Evolutionary conservation across 2,797 vertebrate genomes (phyloP).

Genomic region (Myotis planiceps): DNA sequence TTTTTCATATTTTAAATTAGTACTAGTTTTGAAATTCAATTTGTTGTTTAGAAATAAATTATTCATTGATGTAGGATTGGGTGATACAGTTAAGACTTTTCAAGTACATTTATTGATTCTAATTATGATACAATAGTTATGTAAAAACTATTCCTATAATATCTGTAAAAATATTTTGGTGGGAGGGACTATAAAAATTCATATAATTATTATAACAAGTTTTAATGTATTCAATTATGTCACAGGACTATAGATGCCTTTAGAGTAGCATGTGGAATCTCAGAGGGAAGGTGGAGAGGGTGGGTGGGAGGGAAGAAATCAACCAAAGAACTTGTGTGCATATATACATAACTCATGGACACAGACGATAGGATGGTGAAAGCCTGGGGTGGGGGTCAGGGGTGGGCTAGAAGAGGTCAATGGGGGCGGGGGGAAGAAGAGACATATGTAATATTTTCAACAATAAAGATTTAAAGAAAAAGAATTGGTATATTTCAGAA

Average conservation of each 20-base stretch:
- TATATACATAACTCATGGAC: too few relatives aligned
- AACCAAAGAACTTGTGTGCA: too few relatives aligned
- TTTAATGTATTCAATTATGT: not conserved
- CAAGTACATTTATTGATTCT: not conserved
- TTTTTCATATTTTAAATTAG: not conserved
- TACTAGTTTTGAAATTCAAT: not conserved
- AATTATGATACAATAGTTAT: not conserved
- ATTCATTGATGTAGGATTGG: not conserved
- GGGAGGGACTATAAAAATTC: not conserved
- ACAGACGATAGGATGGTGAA: too few relatives aligned
- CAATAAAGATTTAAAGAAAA: not conserved
- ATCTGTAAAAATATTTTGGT: not conserved
- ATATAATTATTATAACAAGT: not conserved
- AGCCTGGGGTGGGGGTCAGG: too few relatives aligned
- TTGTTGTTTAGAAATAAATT: not conserved
- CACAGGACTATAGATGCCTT: not conserved
- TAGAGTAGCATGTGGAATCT: not conserved
- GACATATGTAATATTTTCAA: too few relatives aligned
- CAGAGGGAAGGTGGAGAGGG: too few relatives aligned
- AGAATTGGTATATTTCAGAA: not conserved
- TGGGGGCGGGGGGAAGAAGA: too few relatives aligned
- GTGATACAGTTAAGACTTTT: not conserved
- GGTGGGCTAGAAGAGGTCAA: too few relatives aligned
- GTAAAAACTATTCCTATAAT: not conserved
- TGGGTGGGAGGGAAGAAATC: too few relatives aligned